Evolutionary conservation across 1,140 invertebrate genomes (phyloP).

Genomic region (Coptotermes formosanus): DNA sequence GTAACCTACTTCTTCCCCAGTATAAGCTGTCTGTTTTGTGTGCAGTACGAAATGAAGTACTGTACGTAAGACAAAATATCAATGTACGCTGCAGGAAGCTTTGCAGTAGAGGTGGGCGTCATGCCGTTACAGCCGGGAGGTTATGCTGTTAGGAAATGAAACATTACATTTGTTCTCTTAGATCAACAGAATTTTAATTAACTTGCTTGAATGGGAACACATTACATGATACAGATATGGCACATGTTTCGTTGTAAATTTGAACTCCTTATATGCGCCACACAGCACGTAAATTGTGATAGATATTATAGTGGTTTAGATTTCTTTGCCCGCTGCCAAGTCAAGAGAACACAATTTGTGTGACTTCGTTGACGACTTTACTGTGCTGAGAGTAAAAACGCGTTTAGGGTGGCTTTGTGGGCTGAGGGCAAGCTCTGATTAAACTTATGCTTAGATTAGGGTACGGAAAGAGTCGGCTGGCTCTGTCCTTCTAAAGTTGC

Average conservation of each 20-base stretch:
- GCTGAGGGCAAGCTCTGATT: not conserved
- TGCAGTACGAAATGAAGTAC: too few relatives aligned
- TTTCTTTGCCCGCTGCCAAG: not conserved
- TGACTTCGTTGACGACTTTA: not conserved
- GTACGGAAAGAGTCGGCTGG: not conserved
- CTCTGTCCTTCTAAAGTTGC: not conserved
- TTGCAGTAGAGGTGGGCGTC: not conserved
- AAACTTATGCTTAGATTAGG: not conserved
- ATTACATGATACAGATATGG: not conserved
- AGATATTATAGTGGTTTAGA: not conserved
- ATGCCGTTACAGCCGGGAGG: not conserved
- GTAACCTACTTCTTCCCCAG: not conserved
- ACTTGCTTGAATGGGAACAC: not conserved
- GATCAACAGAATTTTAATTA: conserved; percentile 9
- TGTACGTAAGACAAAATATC: not conserved
- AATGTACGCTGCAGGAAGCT: not conserved
- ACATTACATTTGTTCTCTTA: not conserved
- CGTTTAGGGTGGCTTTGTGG: not conserved
- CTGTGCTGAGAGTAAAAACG: not conserved
- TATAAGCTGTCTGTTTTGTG: not conserved
- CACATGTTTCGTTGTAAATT: not conserved
- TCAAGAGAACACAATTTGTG: not conserved
- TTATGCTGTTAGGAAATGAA: not conserved
- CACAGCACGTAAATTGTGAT: not conserved
- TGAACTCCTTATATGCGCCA: not conserved